These are phyloP conservation scores for Mus caroli DNA, from an alignment of 2,797 vertebrate genomes.

Conservation along the genomic window DNA sequence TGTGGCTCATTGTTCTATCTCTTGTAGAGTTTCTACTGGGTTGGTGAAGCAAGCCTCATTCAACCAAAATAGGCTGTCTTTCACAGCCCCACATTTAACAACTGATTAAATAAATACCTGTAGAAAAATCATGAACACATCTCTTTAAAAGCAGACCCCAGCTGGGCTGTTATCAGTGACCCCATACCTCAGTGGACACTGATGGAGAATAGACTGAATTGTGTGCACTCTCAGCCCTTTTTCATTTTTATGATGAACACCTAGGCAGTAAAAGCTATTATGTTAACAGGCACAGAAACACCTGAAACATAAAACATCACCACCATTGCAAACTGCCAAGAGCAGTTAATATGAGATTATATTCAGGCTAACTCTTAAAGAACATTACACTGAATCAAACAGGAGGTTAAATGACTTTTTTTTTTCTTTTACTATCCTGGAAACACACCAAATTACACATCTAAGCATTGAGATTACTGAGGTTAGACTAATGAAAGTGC, in stretches of 20 bases:
- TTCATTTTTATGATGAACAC: slow-evolving; percentile 93
- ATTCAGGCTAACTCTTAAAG: slow-evolving; percentile 98
- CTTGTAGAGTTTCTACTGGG: too few relatives aligned
- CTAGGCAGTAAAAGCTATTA: slow-evolving; percentile 98
- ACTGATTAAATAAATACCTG: slow-evolving; percentile 53
- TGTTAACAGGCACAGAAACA: slow-evolving; percentile 96
- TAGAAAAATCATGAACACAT: slow-evolving; percentile 82
- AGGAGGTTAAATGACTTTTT: slow-evolving; percentile 93
- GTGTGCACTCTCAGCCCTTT: slow-evolving; percentile 93
- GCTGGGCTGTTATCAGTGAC: slow-evolving; percentile 89
- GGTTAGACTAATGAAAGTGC: slow-evolving; percentile 97
- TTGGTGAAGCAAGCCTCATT: too few relatives aligned
- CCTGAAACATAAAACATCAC: slow-evolving; percentile 99
- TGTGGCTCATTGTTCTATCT: too few relatives aligned
- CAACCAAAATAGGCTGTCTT: too few relatives aligned
- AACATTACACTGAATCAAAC: slow-evolving; percentile 97
- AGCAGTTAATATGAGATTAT: slow-evolving; percentile 97
- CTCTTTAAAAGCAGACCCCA: slow-evolving; percentile 88
- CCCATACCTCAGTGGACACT: slow-evolving; percentile 90
- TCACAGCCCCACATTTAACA: slow-evolving; percentile 25
- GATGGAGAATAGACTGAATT: slow-evolving; percentile 90
- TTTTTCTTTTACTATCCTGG: slow-evolving; percentile 93
- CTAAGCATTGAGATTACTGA: slow-evolving; percentile 83
- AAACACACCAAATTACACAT: slow-evolving; percentile 99
- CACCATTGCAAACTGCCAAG: slow-evolving; percentile 98